phyloP scores from a whole-genome alignment of 2,888 invertebrate species.

The Nomada ruficornis region DNA sequence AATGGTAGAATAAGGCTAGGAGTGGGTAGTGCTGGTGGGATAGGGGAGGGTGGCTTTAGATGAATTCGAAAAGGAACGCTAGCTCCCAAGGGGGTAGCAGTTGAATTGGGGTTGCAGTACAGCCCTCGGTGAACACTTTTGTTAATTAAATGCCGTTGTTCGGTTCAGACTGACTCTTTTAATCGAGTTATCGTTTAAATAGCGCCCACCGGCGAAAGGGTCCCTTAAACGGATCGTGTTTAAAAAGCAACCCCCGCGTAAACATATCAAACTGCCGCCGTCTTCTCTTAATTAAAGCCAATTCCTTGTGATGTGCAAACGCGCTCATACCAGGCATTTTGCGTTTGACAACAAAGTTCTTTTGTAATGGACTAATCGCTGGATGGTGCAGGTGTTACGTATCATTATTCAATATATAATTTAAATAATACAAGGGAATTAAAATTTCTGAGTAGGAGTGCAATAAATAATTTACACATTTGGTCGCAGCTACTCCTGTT shows the following conservation, averaged over 20 bases:
- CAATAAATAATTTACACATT: too few relatives aligned
- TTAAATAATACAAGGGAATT: too few relatives aligned
- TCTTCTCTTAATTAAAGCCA: slow-evolving; percentile 76
- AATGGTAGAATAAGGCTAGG: slow-evolving; percentile 40
- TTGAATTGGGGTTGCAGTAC: slow-evolving; percentile 57
- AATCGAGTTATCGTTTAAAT: slow-evolving; percentile 81
- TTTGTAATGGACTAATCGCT: background rate
- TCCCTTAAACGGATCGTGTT: slow-evolving; percentile 66
- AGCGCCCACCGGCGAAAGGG: slow-evolving; percentile 72
- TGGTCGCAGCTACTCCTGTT: too few relatives aligned
- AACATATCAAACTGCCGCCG: slow-evolving; percentile 76
- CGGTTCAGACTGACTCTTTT: slow-evolving; percentile 77
- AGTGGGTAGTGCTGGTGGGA: background rate
- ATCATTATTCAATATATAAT: too few relatives aligned
- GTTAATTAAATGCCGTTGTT: slow-evolving; percentile 82
- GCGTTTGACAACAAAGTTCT: background rate
- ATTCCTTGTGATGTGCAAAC: slow-evolving; percentile 51
- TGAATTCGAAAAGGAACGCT: slow-evolving; percentile 62
- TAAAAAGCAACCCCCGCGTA: slow-evolving; percentile 74
- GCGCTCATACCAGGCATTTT: slow-evolving; percentile 1
- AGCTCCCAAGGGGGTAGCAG: slow-evolving; percentile 46
- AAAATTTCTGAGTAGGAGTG: too few relatives aligned
- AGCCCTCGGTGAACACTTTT: slow-evolving; percentile 80
- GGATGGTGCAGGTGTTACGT: too few relatives aligned
- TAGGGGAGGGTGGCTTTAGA: slow-evolving; percentile 6